Conservation (phyloP, 2,797 vertebrate genomes). For the Heteromormyrus szaboi region DNA sequence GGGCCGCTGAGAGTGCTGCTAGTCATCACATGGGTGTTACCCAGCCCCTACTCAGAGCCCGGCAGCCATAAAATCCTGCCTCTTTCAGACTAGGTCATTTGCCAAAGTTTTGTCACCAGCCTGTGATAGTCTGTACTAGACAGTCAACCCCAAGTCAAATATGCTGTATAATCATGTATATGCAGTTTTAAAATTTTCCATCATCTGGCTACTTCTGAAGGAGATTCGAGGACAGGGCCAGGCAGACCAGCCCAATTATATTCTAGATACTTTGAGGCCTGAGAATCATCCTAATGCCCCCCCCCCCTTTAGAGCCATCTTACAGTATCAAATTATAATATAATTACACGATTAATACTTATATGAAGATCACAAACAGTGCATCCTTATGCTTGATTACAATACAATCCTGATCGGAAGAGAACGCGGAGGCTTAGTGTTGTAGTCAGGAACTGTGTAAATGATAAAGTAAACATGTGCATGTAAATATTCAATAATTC, state of each 20-base stretch:
- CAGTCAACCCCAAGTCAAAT: not conserved
- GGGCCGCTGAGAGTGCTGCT: not conserved
- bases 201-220: not conserved
- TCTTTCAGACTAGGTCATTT: not conserved
- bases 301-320: not conserved
- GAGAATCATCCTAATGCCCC: not conserved
- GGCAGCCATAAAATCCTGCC: not conserved
- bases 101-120: not conserved
- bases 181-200: not conserved
- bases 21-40: not conserved
- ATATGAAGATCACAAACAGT: not conserved
- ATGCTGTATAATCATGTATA: not conserved
- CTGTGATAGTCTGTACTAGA: not conserved
- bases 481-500: not conserved
- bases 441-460: not conserved
- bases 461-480: not conserved
- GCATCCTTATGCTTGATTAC: not conserved
- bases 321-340: not conserved
- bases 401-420: not conserved
- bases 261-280: not conserved
- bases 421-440: not conserved
- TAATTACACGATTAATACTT: not conserved
- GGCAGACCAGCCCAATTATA: not conserved
- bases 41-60: not conserved
- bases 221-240: not conserved